Evolutionary conservation across 2,888 invertebrate genomes (phyloP), one percentile per base, ranked within the genome.

Genomic region (Drosophila mayaguana): DNA sequence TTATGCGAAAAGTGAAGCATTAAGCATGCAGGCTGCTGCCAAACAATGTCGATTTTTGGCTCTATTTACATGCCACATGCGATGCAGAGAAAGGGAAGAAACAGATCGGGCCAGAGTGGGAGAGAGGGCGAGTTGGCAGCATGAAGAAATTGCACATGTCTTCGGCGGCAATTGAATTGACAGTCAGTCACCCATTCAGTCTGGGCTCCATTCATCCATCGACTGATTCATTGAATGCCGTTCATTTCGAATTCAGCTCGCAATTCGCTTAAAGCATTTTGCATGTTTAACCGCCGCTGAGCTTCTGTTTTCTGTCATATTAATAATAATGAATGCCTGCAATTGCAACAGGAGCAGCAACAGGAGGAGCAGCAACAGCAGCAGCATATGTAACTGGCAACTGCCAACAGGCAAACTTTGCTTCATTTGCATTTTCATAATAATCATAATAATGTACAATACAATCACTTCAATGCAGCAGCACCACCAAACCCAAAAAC

Each of bases 361-460:
- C 57, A 28, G 45, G 62, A 68, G 62, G 60, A 46, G 63, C 57
- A 11, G 28, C 28, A 28, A 5, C 38, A 20, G 61, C 38, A 48
- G n/a, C 46, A 22, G 48, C 45, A 48, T 38, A 38, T 57, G 40
- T n/a, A 54, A 60, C 42, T 67, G 59, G 45, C 60, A 78, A 78
- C 78, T 46, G 46, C 25, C 46, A 46, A 48, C 46, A 22, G 45
- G 45, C 22, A 16, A 48, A 12, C n/a, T 18, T 12, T 72, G 65
- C 65, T 76, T 88, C 82, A 88, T 88, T 88, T 86, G 87, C 87
- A 88, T 88, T 86, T 84, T 73, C 81, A 87, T 84, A 86, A 86
- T 86, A 78, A 85, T 83, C 77, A 88, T 75, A 77, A 76, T 81
- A 75, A 83, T 78, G 71, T 64, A 42, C 57, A 66, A 50, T 54